Percentiles rank a stretch among this genome's conserved stretches.
These are phyloP conservation scores for Lagria hirta DNA, from an alignment of 2,888 invertebrate genomes.

Conservation along the genomic window DNA sequence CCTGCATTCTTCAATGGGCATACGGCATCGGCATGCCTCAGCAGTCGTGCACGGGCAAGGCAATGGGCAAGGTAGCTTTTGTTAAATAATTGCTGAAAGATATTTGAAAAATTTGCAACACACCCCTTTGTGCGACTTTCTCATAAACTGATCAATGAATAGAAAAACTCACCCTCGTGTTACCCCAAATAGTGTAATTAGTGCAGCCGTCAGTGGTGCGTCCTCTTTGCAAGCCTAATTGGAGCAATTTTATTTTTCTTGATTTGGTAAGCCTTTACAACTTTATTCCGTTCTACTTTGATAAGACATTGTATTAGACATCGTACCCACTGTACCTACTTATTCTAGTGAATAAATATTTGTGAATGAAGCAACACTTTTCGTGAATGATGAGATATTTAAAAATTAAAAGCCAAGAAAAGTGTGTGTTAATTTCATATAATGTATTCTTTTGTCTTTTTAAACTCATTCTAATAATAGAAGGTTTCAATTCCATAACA, in stretches of 20 bases:
- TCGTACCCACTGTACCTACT: conserved; percentile 8
- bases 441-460: conserved; percentile 30
- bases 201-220: conserved; percentile 11
- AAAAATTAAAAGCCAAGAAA: conserved; percentile 29
- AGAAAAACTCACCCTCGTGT: too few relatives aligned
- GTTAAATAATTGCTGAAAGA: neutral
- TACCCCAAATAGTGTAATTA: too few relatives aligned
- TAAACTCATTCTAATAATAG: too few relatives aligned
- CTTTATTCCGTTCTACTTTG: conserved; percentile 29
- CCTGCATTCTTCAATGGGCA: conserved; percentile 42
- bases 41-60: conserved; percentile 44
- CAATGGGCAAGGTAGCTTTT: conserved; percentile 34
- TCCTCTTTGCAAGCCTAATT: conserved; percentile 14
- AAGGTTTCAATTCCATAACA: too few relatives aligned
- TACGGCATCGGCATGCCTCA: conserved; percentile 30
- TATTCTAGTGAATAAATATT: conserved; percentile 20
- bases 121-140: too few relatives aligned
- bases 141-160: too few relatives aligned
- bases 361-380: conserved; percentile 18
- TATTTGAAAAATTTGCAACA: conserved; percentile 1
- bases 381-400: conserved; percentile 20
- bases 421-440: conserved; percentile 27
- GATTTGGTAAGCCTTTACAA: conserved; percentile 28
- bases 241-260: conserved; percentile 15
- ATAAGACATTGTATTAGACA: conserved; percentile 21